These are phyloP conservation scores for Empis stercorea DNA, from an alignment of 2,888 invertebrate genomes.

Conservation along the genomic window DNA sequence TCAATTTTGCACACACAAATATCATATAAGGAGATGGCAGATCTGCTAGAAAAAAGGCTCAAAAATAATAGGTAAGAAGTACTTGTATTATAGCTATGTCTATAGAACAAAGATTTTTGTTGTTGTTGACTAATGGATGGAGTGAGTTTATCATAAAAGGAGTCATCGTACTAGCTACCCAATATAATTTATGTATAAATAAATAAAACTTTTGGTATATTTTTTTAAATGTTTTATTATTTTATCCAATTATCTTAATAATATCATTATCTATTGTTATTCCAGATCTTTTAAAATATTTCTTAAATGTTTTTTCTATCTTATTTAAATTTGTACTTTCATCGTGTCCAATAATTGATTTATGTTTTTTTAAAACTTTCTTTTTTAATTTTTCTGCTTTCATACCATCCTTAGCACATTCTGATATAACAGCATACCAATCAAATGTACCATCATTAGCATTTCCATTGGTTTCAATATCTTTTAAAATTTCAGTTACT, in stretches of 20 bases:
- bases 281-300: slow-evolving; percentile 55
- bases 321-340: slow-evolving; percentile 41
- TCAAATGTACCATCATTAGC: background rate
- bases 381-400: slow-evolving; percentile 60
- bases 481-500: slow-evolving; percentile 5
- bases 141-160: too few species aligned
- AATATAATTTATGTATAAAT: too few species aligned
- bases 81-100: too few species aligned
- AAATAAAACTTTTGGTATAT: too few species aligned
- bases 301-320: slow-evolving; percentile 55
- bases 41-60: too few species aligned
- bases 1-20: too few species aligned
- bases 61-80: too few species aligned
- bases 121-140: too few species aligned
- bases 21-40: too few species aligned
- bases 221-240: too few species aligned
- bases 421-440: background rate
- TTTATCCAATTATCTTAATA: slow-evolving; percentile 26
- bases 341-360: slow-evolving; percentile 35
- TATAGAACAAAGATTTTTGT: too few species aligned
- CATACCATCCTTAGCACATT: slow-evolving; percentile 43
- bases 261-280: slow-evolving; percentile 49
- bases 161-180: too few species aligned
- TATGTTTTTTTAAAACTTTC: slow-evolving; percentile 50
- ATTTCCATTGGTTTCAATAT: slow-evolving; percentile 7